Percentiles rank a stretch among this genome's conserved stretches.
These are phyloP conservation scores for Diprion similis DNA, from an alignment of 1,140 invertebrate species.

Conservation along the genomic window DNA sequence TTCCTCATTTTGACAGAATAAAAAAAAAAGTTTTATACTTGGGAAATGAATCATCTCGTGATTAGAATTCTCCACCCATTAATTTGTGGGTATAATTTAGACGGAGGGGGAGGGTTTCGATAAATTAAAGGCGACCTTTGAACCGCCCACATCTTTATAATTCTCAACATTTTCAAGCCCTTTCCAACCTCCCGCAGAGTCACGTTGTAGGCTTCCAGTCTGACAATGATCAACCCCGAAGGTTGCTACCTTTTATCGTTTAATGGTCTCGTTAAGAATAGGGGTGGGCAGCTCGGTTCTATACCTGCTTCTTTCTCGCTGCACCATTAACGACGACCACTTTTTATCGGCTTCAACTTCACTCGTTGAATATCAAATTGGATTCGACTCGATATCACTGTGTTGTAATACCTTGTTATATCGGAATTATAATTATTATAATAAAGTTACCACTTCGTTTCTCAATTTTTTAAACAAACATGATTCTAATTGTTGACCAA, in stretches of 20 bases:
- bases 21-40: no score
- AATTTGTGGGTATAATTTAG: no score
- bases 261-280: slow-evolving; percentile 5
- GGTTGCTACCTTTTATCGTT: background rate
- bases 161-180: background rate
- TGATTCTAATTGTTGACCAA: no score
- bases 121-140: background rate
- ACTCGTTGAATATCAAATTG: no score
- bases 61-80: no score
- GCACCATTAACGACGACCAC: background rate
- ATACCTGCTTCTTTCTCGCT: background rate
- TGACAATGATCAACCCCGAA: background rate
- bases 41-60: no score
- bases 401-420: no score
- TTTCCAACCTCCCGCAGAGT: background rate
- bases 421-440: no score
- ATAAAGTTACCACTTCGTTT: no score
- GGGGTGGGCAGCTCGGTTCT: background rate
- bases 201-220: background rate
- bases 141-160: background rate
- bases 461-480: no score
- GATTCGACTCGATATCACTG: no score
- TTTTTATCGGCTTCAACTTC: background rate
- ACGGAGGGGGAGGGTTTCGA: background rate
- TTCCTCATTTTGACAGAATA: no score